phyloP scores from a whole-genome alignment of 1,140 invertebrate genomes.

The Orchestia grillus region DNA sequence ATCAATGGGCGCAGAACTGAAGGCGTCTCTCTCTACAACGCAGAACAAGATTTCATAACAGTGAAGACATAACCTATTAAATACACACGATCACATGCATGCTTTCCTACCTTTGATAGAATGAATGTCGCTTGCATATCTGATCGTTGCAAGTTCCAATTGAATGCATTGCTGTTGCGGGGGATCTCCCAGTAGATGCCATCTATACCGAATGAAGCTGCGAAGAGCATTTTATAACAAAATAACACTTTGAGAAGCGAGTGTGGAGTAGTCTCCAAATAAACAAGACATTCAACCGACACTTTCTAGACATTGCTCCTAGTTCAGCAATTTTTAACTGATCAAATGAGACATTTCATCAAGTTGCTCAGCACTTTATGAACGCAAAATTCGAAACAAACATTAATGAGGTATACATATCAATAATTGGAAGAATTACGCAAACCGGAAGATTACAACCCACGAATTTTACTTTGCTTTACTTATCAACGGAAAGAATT shows the following conservation, averaged over 20 bases:
- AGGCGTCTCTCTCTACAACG: neutral
- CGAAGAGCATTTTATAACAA: neutral
- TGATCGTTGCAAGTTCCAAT: neutral
- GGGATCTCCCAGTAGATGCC: neutral
- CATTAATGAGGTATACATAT: too few relatives aligned
- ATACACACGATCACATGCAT: neutral
- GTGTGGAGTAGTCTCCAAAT: neutral
- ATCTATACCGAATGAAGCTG: neutral
- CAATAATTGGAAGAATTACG: too few relatives aligned
- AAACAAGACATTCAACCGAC: neutral
- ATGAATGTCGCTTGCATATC: neutral
- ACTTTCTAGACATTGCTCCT: neutral
- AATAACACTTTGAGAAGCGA: neutral
- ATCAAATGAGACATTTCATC: too few relatives aligned
- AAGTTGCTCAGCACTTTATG: too few relatives aligned
- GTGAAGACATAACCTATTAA: neutral
- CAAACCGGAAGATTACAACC: too few relatives aligned
- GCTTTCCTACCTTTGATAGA: neutral
- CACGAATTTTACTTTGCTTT: too few relatives aligned
- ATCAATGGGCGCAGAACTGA: constrained; percentile 10
- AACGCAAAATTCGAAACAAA: too few relatives aligned
- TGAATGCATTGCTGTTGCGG: neutral
- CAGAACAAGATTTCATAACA: neutral
- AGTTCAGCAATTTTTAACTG: neutral
- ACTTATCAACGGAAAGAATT: too few relatives aligned